Conservation (phyloP, 2,888 invertebrate species). For the Drosophila koepferae region DNA sequence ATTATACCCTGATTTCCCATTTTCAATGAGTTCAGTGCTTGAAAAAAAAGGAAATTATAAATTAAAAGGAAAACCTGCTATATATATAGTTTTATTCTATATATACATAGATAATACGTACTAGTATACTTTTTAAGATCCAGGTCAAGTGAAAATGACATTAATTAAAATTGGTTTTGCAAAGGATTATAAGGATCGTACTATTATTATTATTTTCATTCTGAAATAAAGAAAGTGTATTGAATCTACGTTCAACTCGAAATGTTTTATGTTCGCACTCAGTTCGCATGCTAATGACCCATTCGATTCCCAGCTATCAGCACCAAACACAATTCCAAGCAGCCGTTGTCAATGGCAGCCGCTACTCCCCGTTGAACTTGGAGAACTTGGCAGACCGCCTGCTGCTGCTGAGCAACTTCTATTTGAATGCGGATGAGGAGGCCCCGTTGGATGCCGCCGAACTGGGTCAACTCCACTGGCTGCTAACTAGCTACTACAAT, state of each 20-base stretch:
- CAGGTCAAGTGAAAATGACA: no score
- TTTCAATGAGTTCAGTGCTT: no score
- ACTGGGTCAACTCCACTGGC: constrained; percentile 72
- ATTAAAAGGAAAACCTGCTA: no score
- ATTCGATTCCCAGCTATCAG: constrained; percentile 55
- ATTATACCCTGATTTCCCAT: no score
- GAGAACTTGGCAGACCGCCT: constrained; percentile 73
- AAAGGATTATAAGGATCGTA: no score
- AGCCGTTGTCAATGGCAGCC: constrained; percentile 7
- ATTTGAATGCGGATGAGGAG: constrained; percentile 67
- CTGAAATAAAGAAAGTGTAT: not conserved
- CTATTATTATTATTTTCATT: no score
- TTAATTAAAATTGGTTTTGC: no score
- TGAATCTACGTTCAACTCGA: not conserved
- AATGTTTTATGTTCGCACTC: constrained; percentile 7
- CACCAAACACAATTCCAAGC: constrained; percentile 56
- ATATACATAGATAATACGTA: no score
- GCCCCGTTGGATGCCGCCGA: constrained; percentile 47
- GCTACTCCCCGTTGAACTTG: constrained; percentile 27
- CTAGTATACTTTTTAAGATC: no score
- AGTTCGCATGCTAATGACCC: constrained; percentile 55
- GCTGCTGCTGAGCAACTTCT: constrained; percentile 73
- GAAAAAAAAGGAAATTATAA: no score
- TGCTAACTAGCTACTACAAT: constrained; percentile 77
- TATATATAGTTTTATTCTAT: no score